Conservation (phyloP, 2,113 vertebrate species). For the Hyperopisus bebe region DNA sequence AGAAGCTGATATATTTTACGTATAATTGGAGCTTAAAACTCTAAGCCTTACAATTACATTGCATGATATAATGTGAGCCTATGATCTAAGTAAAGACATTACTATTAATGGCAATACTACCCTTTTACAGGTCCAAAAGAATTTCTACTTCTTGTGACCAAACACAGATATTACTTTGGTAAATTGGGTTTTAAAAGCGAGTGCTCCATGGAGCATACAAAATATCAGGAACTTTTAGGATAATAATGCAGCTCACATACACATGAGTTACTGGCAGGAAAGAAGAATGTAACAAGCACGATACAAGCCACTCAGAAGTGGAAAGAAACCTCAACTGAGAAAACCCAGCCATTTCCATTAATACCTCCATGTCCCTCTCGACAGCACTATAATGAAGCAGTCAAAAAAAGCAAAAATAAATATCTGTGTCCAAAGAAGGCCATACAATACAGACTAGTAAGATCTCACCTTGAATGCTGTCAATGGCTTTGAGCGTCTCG, state of each 20-base stretch:
- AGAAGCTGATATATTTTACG: not conserved
- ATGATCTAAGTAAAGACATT: not conserved
- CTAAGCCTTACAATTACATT: not conserved
- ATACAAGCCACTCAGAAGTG: not conserved
- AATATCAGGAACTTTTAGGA: not conserved
- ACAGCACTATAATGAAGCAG: not conserved
- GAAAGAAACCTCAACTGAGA: not conserved
- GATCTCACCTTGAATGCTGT: not conserved
- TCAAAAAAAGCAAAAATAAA: not conserved
- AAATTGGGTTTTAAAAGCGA: not conserved
- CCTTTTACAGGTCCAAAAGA: not conserved
- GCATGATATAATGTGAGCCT: not conserved
- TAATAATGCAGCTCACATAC: not conserved
- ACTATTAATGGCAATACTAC: not conserved
- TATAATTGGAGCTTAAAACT: not conserved
- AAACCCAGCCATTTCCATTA: not conserved
- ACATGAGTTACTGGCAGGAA: not conserved
- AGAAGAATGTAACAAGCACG: not conserved
- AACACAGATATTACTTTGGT: not conserved
- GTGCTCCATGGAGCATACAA: not conserved
- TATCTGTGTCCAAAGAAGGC: not conserved
- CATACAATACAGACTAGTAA: not conserved
- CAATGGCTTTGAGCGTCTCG: not conserved
- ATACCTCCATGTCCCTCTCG: not conserved
- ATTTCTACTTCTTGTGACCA: not conserved